These are phyloP conservation scores for Zosterops hypoxanthus DNA, from an alignment of 2,113 vertebrate species.

Conservation along the genomic window DNA sequence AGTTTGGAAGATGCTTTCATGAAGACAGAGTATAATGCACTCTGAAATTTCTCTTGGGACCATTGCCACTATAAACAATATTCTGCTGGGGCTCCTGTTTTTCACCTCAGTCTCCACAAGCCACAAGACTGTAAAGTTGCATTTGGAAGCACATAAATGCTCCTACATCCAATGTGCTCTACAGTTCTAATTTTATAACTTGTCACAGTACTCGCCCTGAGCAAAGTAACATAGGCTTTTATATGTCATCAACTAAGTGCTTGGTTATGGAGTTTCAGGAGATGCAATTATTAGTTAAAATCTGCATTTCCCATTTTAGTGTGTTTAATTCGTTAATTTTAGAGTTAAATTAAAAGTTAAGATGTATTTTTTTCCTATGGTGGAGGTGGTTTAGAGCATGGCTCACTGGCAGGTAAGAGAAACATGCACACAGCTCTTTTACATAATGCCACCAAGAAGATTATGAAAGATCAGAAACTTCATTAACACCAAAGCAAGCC, in stretches of 20 bases:
- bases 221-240: neutral
- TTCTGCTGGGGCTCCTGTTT: neutral
- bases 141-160: neutral
- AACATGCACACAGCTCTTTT: neutral
- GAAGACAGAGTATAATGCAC: neutral
- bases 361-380: neutral
- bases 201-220: neutral
- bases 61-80: fast-evolving
- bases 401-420: neutral
- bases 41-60: neutral
- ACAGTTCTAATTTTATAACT: neutral
- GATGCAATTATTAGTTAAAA: neutral
- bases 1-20: neutral
- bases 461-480: neutral
- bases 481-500: neutral
- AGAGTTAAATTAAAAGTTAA: neutral
- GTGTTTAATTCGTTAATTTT: neutral
- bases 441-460: neutral
- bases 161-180: neutral
- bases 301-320: neutral
- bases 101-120: neutral
- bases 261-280: neutral
- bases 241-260: neutral
- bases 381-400: neutral
- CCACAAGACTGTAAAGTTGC: neutral